Conservation (phyloP, 2,888 invertebrate species). For the Lottia scabra region DNA sequence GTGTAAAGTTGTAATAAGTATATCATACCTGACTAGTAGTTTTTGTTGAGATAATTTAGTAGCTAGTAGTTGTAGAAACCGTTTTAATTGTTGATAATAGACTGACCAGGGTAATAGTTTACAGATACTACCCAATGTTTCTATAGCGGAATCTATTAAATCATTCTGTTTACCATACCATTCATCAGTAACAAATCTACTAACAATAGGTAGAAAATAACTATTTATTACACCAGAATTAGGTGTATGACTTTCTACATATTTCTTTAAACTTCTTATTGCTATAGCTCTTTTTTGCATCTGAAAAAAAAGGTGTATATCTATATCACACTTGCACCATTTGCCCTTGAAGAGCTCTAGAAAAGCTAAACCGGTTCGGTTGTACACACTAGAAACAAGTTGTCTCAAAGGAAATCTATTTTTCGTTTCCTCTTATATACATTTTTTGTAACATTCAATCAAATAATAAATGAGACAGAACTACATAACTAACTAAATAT, state of each 20-base stretch:
- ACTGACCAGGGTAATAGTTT: conserved; percentile 88
- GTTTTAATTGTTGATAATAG: conserved; percentile 85
- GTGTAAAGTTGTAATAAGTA: no score
- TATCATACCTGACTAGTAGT: conserved; percentile 76
- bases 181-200: conserved; percentile 83
- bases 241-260: conserved; percentile 55
- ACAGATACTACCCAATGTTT: conserved; percentile 82
- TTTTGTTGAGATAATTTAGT: conserved; percentile 81
- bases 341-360: no score
- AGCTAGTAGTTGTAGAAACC: conserved; percentile 83
- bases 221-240: conserved; percentile 78
- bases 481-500: no score
- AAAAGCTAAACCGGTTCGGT: no score
- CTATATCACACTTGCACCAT: no score
- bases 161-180: conserved; percentile 77
- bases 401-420: no score
- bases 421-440: no score
- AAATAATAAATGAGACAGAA: no score
- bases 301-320: conserved; percentile 69
- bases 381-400: no score
- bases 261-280: conserved; percentile 75
- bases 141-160: conserved; percentile 86
- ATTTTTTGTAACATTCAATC: no score
- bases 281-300: conserved; percentile 87
- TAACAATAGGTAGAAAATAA: conserved; percentile 86